A percentile compares a stretch with the other conserved stretches of the same genome.
phyloP scores from a whole-genome alignment of 2,888 invertebrate species.

The Pteria penguin region DNA sequence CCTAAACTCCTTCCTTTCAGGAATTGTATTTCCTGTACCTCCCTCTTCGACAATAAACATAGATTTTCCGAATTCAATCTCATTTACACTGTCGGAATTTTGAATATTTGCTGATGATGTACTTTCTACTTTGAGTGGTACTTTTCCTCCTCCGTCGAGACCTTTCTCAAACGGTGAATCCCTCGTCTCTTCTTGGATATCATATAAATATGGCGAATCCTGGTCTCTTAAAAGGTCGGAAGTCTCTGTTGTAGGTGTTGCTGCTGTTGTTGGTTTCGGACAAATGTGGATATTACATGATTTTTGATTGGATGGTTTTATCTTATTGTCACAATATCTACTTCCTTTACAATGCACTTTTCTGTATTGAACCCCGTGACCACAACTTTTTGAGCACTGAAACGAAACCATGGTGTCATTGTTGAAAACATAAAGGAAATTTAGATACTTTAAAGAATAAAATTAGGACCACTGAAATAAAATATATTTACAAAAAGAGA shows the following conservation, averaged over 20 bases:
- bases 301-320: constrained; percentile 59
- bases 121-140: background rate
- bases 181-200: background rate
- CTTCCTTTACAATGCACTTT: constrained; percentile 77
- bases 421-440: too few species aligned
- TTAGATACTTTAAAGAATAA: too few species aligned
- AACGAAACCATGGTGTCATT: constrained; percentile 37
- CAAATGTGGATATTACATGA: constrained; percentile 60
- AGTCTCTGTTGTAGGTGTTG: constrained; percentile 28
- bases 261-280: constrained; percentile 37
- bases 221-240: too few species aligned
- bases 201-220: background rate
- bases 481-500: too few species aligned
- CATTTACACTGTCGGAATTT: background rate
- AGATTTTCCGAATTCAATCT: background rate
- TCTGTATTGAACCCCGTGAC: constrained; percentile 78
- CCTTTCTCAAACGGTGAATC: background rate
- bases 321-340: constrained; percentile 61
- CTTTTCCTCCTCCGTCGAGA: too few species aligned
- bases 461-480: too few species aligned
- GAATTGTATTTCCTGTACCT: background rate
- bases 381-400: constrained; percentile 78
- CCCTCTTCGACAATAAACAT: background rate
- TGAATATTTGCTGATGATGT: background rate
- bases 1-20: background rate